Conservation (phyloP, 2,888 invertebrate species). For the Trichacis sp. region DNA sequence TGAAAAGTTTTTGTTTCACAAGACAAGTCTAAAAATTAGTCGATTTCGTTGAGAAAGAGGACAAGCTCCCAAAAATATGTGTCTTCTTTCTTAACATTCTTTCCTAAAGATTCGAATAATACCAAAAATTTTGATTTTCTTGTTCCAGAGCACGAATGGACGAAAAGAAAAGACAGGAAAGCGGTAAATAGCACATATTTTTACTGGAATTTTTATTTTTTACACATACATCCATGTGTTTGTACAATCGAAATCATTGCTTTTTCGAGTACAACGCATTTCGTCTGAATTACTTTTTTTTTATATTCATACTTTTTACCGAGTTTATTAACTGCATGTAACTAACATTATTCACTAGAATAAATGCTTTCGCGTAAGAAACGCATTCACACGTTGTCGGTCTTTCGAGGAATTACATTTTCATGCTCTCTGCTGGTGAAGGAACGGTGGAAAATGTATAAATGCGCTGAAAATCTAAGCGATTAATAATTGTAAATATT, state of each 20-base stretch:
- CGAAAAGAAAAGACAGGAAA: slow-evolving; percentile 64
- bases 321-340: slow-evolving; percentile 1
- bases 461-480: neutral
- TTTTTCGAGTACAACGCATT: neutral
- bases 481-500: neutral
- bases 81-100: too few relatives aligned
- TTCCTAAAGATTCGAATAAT: too few relatives aligned
- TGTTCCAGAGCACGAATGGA: slow-evolving; percentile 62
- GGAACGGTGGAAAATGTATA: slow-evolving; percentile 27
- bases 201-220: too few relatives aligned
- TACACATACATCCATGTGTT: neutral
- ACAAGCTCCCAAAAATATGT: too few relatives aligned
- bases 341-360: neutral
- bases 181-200: slow-evolving; percentile 66
- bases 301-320: slow-evolving; percentile 4
- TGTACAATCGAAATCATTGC: neutral
- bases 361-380: neutral
- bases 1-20: too few relatives aligned
- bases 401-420: slow-evolving; percentile 11
- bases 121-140: slow-evolving; percentile 11
- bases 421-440: slow-evolving; percentile 43
- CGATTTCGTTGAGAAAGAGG: too few relatives aligned
- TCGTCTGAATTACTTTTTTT: neutral
- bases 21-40: too few relatives aligned
- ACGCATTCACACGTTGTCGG: neutral